These are phyloP conservation scores for Sciaenops ocellatus DNA, from an alignment of 2,797 vertebrate genomes.

Conservation along the genomic window DNA sequence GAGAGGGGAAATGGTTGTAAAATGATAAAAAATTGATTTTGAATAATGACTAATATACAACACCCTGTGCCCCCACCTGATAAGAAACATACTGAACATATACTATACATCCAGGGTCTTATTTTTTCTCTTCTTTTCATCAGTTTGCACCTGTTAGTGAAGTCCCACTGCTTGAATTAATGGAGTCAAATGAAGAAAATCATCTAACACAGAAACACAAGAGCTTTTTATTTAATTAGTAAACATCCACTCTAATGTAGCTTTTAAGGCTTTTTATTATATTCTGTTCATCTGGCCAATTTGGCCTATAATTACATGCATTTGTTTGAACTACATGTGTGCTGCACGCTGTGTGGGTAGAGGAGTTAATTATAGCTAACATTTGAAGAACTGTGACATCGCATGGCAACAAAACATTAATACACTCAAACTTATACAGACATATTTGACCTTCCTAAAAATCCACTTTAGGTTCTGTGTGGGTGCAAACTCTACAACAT, in stretches of 20 bases:
- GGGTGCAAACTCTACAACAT: not conserved
- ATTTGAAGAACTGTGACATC: not conserved
- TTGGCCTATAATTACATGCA: conserved; percentile 33
- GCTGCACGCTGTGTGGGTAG: conserved; percentile 28
- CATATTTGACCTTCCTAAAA: not conserved
- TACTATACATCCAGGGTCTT: not conserved
- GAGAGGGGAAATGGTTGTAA: not conserved
- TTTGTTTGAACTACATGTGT: conserved; percentile 25
- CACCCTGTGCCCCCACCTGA: too few species aligned
- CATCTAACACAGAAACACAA: not conserved
- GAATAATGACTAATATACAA: too few species aligned
- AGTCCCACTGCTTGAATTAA: not conserved
- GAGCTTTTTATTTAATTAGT: conserved; percentile 57
- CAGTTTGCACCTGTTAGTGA: conserved; percentile 12
- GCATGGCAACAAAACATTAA: conserved; percentile 1
- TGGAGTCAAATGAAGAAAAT: not conserved
- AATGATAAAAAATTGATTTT: not conserved
- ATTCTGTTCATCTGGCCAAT: conserved; percentile 41
- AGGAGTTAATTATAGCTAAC: conserved; percentile 20
- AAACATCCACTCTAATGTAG: conserved; percentile 32
- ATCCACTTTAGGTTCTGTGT: not conserved
- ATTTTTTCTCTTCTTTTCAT: not conserved
- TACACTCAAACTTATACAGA: not conserved
- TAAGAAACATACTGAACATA: not conserved
- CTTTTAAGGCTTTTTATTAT: conserved; percentile 51